These are phyloP conservation scores for Penelope pileata DNA, from an alignment of 2,113 vertebrate genomes.

Conservation along the genomic window DNA sequence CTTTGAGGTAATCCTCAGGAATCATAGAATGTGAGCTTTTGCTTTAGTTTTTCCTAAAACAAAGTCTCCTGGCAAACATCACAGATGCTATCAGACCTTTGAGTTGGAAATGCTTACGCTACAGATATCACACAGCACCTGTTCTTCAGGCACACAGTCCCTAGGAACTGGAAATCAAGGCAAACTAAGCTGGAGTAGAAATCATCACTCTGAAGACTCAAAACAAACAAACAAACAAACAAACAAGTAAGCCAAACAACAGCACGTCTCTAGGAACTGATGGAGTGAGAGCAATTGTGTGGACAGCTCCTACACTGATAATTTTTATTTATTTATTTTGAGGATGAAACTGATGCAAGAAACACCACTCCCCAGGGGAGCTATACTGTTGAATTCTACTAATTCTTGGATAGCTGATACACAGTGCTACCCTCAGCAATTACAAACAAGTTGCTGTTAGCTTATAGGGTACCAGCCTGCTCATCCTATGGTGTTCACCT, in stretches of 20 bases:
- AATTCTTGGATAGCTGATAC: not conserved
- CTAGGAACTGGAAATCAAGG: not conserved
- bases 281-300: rapidly evolving
- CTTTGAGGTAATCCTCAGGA: not conserved
- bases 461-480: not conserved
- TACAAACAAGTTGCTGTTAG: not conserved
- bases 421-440: not conserved
- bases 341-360: not conserved
- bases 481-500: not conserved
- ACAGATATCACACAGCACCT: not conserved
- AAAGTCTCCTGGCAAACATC: not conserved
- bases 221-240: rapidly evolving
- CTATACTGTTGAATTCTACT: not conserved
- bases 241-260: not conserved
- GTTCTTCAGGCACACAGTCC: not conserved
- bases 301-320: not conserved
- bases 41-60: not conserved
- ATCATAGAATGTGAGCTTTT: not conserved
- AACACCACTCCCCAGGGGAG: not conserved
- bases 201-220: not conserved
- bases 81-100: not conserved
- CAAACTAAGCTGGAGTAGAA: not conserved
- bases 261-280: not conserved
- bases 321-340: too few species aligned
- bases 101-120: not conserved